These are phyloP conservation scores for Cephalopterus ornatus DNA, from an alignment of 2,113 vertebrate genomes.

Conservation along the genomic window DNA sequence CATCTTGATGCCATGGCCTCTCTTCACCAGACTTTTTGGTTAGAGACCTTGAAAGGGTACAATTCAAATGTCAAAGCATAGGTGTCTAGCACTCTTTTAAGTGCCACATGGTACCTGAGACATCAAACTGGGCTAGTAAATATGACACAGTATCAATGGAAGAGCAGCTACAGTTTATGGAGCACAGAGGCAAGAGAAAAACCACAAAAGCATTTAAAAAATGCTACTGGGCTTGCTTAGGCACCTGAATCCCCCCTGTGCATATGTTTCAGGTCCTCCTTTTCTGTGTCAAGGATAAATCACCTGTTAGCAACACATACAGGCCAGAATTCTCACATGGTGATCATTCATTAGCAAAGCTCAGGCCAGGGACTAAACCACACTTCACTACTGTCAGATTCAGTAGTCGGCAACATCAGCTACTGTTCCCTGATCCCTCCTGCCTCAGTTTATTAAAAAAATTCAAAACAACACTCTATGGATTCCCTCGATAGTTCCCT, in stretches of 20 bases:
- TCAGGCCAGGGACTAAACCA: neutral
- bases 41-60: neutral
- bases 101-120: neutral
- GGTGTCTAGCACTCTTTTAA: neutral
- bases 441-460: neutral
- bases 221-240: neutral
- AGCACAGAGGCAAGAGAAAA: neutral
- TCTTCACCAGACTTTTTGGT: neutral
- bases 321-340: neutral
- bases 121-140: neutral
- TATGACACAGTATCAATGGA: neutral
- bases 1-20: neutral
- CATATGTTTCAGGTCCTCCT: neutral
- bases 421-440: neutral
- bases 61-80: neutral
- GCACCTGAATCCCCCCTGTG: neutral
- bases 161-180: neutral
- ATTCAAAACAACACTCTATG: too few species aligned
- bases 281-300: neutral
- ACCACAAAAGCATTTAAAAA: neutral
- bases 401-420: neutral
- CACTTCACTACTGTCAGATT: neutral
- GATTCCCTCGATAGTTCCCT: fast-evolving
- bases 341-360: neutral
- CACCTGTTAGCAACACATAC: neutral